Evolutionary conservation across 2,797 vertebrate genomes (phyloP), one percentile per base, ranked within the genome.

Genomic region (Micrastur ruficollis): DNA sequence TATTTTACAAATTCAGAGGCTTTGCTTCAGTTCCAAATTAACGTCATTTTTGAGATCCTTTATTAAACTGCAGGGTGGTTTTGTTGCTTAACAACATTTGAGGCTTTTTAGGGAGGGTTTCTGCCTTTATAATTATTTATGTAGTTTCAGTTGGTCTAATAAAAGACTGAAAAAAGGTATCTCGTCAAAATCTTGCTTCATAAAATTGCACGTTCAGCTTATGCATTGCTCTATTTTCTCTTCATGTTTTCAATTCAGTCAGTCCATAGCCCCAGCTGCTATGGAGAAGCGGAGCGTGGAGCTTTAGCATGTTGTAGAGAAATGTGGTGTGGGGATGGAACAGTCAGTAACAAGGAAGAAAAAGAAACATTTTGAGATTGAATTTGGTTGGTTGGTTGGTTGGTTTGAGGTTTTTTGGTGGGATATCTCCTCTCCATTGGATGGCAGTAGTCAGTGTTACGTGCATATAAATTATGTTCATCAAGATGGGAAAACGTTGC

Each of bases 131-230:
- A 72, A 78, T 80, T 93, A 86, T 38, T 94, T 96, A 90, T 92
- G 58, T 89, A 58, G 94, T 78, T 96, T 94, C 61, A 46, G 46
- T 93, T 96, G 71, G 79, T 87, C 87, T 94, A 92, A 86, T 94
- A 94, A 96, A 97, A 93, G 71, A 82, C 74, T 36, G 92, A 89
- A 93, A 92, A 96, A 56, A 68, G 14, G 1, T 95, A 96, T 93
- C 94, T 96, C 49, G 1, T 82, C 71, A 92, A 83, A 95, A 92
- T 82, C 84, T 86, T 68, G 68, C 72, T 92, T 83, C 68, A 65
- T 95, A 76, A 95, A 89, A 88, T 32, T 49, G 72, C 87, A 74
- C 74, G 38, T 83, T 95, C 91, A 49, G 79, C 50, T 79, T 88
- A 49, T 53, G 29, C 31, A 21, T 40, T 44, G 71, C 52, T 95